phyloP scores from a whole-genome alignment of 2,797 vertebrate species.

The Coendou prehensilis region DNA sequence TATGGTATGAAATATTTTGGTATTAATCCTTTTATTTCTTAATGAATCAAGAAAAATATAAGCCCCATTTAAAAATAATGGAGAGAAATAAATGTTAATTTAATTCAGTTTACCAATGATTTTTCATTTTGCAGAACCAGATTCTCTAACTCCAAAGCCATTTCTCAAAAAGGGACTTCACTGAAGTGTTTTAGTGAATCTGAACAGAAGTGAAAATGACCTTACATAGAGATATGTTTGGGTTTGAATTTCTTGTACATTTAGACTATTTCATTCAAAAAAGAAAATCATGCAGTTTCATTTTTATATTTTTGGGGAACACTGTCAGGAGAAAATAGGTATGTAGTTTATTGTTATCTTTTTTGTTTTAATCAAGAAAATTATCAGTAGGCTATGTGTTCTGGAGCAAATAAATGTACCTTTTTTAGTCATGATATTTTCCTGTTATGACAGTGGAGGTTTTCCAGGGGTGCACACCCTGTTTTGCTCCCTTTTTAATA shows the following conservation, averaged over 20 bases:
- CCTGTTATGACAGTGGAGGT: background rate
- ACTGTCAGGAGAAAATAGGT: background rate
- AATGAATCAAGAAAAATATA: slow-evolving; percentile 10
- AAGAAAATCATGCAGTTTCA: background rate
- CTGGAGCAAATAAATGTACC: background rate
- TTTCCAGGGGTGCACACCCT: background rate
- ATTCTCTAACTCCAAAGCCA: background rate
- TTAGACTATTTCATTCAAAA: slow-evolving; percentile 4
- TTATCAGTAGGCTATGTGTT: background rate
- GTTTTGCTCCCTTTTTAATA: background rate
- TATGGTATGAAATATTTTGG: background rate
- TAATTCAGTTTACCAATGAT: slow-evolving; percentile 3
- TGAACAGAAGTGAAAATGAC: background rate
- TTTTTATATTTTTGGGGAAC: background rate
- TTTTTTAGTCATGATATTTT: background rate
- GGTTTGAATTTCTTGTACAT: background rate
- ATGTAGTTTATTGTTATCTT: background rate
- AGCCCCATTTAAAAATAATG: slow-evolving; percentile 48
- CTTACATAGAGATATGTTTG: background rate
- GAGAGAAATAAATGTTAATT: background rate
- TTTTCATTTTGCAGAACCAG: slow-evolving; percentile 14
- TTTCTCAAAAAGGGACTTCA: background rate
- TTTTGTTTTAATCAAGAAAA: slow-evolving; percentile 24
- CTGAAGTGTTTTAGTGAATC: background rate
- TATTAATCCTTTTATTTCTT: background rate